Conservation (phyloP, 2,797 vertebrate species). For the Rhinella marina region DNA sequence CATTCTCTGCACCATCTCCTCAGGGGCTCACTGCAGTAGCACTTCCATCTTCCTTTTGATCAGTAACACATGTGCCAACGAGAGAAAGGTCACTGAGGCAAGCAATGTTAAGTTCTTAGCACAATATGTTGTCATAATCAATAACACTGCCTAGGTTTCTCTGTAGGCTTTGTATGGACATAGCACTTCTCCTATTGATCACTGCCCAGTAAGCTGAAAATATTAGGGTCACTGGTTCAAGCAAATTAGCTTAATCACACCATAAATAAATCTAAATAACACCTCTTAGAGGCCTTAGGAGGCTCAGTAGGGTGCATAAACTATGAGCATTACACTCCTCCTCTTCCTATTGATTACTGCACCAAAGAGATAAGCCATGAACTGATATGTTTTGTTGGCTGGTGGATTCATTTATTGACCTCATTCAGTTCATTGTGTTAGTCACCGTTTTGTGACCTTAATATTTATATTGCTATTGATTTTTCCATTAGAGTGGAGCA, state of each 20-base stretch:
- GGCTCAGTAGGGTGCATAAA: neutral
- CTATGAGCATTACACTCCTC: neutral
- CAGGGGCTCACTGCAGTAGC: no score
- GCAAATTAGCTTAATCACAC: neutral
- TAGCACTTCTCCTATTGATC: neutral
- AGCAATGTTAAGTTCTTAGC: neutral
- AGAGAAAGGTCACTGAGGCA: neutral
- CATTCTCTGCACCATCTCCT: no score
- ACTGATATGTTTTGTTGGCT: neutral
- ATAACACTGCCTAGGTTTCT: neutral
- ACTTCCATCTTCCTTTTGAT: neutral
- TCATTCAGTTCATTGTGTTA: neutral
- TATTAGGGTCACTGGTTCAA: neutral
- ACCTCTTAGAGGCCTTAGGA: neutral
- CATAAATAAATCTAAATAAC: neutral
- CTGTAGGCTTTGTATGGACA: neutral
- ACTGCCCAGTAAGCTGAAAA: neutral
- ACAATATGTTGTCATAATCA: no score
- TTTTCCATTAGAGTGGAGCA: neutral
- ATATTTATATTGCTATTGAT: slow-evolving; percentile 27
- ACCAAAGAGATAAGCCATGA: neutral
- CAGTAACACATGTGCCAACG: neutral
- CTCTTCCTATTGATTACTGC: neutral
- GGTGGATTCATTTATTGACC: neutral
- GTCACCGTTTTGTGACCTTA: slow-evolving; percentile 27